These are phyloP conservation scores for Acrossocheilus fasciatus DNA, from an alignment of 2,797 vertebrate species.

Conservation along the genomic window DNA sequence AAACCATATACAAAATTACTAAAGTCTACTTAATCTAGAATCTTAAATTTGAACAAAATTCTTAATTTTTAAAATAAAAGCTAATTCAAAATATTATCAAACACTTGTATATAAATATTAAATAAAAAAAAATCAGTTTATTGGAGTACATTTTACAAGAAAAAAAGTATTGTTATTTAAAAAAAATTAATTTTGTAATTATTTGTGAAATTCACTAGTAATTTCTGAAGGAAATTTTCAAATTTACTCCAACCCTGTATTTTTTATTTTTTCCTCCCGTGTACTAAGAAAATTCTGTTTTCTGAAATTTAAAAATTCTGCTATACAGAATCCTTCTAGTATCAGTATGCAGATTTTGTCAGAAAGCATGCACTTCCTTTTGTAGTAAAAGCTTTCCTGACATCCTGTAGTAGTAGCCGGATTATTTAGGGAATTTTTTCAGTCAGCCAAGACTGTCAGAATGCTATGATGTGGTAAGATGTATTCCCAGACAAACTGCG, in stretches of 20 bases:
- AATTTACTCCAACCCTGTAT: background rate
- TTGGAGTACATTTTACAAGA: background rate
- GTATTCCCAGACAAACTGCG: slow-evolving; percentile 23
- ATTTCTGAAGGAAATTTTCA: background rate
- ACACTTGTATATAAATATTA: background rate
- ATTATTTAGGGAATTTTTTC: slow-evolving; percentile 14
- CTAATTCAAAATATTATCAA: background rate
- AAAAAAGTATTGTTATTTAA: no score
- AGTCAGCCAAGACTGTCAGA: slow-evolving; percentile 15
- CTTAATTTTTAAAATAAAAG: background rate
- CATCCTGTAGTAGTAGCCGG: background rate
- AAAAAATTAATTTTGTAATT: background rate
- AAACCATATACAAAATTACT: background rate
- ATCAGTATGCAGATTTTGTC: background rate
- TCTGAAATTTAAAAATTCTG: no score
- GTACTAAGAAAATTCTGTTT: no score
- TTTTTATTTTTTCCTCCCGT: background rate
- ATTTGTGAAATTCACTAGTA: background rate
- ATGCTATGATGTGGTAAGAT: slow-evolving; percentile 17
- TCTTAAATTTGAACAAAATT: background rate
- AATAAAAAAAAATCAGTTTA: no score
- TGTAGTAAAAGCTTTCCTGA: background rate
- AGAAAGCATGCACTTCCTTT: slow-evolving; percentile 28
- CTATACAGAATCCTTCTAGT: background rate
- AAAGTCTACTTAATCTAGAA: background rate